These are phyloP conservation scores for Spinibarbus caldwelli DNA, from an alignment of 2,797 vertebrate genomes.

Conservation along the genomic window DNA sequence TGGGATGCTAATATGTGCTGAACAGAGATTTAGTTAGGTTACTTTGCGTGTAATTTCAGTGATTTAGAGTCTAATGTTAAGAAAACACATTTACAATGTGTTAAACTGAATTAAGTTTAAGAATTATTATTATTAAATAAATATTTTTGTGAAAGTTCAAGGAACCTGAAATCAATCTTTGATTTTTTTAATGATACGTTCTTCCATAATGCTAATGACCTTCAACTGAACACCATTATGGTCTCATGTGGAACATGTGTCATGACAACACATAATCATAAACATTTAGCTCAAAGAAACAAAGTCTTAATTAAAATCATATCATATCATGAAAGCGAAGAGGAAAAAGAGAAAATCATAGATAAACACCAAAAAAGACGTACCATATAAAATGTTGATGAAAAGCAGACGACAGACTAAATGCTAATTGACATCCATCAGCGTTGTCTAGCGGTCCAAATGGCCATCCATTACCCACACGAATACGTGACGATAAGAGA, in stretches of 20 bases:
- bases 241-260: background rate
- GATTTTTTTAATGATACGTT: too few species aligned
- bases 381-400: background rate
- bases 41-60: background rate
- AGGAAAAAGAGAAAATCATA: conserved; percentile 15
- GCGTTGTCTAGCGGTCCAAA: background rate
- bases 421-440: conserved; percentile 20
- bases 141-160: background rate
- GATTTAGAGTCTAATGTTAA: background rate
- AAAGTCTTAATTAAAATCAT: background rate
- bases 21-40: background rate
- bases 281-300: conserved; percentile 22
- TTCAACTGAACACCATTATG: background rate
- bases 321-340: conserved; percentile 6
- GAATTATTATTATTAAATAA: background rate
- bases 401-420: conserved; percentile 15
- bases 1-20: background rate
- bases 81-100: background rate
- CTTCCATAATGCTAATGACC: background rate
- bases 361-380: background rate
- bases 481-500: conserved; percentile 25
- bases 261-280: conserved; percentile 4
- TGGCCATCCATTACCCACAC: conserved; percentile 16
- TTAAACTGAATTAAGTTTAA: background rate
- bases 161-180: background rate